Percentiles rank a stretch among this genome's conserved stretches.
Conservation (phyloP, 1,140 invertebrate genomes). For the Oscheius sp. region DNA sequence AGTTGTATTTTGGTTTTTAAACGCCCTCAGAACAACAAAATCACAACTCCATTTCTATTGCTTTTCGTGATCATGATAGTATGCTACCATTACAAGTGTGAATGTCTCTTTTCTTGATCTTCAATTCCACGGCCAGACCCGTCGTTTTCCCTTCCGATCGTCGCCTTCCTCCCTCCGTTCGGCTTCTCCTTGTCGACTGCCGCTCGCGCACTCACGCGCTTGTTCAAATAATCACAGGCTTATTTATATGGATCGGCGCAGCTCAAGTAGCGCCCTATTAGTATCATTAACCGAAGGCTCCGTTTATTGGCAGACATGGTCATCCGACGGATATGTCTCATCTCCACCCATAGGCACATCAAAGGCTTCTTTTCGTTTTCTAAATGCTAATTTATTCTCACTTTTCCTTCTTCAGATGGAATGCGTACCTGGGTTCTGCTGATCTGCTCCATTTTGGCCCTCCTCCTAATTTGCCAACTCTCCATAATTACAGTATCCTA, state of each 20-base stretch:
- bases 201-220: not conserved
- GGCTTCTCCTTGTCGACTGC: not conserved
- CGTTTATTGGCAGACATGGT: not conserved
- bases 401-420: not conserved
- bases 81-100: too few relatives aligned
- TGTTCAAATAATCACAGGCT: slow-evolving; percentile 10
- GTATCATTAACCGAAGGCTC: not conserved
- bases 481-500: not conserved
- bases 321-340: too few relatives aligned
- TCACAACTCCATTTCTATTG: too few relatives aligned
- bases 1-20: not conserved
- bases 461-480: not conserved
- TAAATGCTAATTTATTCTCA: not conserved
- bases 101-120: too few relatives aligned
- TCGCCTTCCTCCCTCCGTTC: not conserved
- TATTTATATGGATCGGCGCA: slow-evolving; percentile 11
- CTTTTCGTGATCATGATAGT: too few relatives aligned
- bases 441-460: slow-evolving; percentile 2
- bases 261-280: slow-evolving; percentile 6
- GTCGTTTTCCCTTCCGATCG: not conserved
- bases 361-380: not conserved
- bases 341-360: too few relatives aligned
- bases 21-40: not conserved
- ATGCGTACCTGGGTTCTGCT: not conserved
- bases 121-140: not conserved